Percentiles rank a stretch among this genome's conserved stretches.
These are phyloP conservation scores for Eucera pruinosa DNA, from an alignment of 2,888 invertebrate genomes.

Conservation along the genomic window DNA sequence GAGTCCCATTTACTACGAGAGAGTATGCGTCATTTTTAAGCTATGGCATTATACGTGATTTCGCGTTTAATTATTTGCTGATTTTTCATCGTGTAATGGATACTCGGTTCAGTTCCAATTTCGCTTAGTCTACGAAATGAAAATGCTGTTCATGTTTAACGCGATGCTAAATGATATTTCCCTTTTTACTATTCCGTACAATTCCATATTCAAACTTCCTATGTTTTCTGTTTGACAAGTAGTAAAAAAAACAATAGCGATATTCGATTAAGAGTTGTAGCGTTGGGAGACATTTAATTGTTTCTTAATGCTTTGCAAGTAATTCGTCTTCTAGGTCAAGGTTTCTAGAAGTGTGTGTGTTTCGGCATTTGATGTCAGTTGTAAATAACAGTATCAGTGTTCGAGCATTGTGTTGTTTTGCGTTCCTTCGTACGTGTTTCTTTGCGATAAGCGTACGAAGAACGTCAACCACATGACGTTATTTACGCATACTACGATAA, in stretches of 20 bases:
- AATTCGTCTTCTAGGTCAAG: slow-evolving; percentile 61
- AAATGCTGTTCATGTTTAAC: slow-evolving; percentile 3
- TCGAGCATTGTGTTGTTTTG: slow-evolving; percentile 1
- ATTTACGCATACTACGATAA: slow-evolving; percentile 23
- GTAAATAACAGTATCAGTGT: slow-evolving; percentile 53
- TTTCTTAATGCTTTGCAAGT: slow-evolving; percentile 43
- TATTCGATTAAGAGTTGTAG: neutral
- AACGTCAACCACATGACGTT: slow-evolving; percentile 26
- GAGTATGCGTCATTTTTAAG: slow-evolving; percentile 26
- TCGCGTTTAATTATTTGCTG: slow-evolving; percentile 10
- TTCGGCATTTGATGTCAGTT: slow-evolving; percentile 43
- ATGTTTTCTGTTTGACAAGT: neutral
- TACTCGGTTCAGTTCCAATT: neutral
- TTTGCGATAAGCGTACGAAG: slow-evolving; percentile 31
- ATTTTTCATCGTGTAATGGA: neutral
- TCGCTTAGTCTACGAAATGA: neutral
- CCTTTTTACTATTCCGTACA: neutral
- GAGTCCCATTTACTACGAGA: slow-evolving; percentile 57
- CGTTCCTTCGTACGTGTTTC: slow-evolving; percentile 4
- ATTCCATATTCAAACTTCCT: neutral
- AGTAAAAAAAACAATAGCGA: neutral
- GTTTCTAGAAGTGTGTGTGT: slow-evolving; percentile 39
- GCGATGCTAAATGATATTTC: neutral
- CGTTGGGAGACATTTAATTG: slow-evolving; percentile 14
- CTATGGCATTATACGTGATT: slow-evolving; percentile 19